Base-by-base conservation (phyloP, 2,888 invertebrate species). In the Abrostola tripartita region DNA sequence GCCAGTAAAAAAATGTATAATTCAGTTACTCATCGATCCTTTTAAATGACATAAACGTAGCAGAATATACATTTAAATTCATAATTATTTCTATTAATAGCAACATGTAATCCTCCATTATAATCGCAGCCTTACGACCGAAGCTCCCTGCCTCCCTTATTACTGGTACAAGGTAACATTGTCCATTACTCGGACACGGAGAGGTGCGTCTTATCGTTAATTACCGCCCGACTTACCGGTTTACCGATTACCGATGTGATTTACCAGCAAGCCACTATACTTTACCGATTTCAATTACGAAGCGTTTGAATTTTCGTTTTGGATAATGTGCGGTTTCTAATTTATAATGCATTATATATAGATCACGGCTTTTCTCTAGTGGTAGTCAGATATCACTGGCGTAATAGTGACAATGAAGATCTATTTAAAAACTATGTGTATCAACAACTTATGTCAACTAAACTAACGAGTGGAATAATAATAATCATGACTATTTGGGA, bases 161-260 rank as follows among this genome's bases (percentile, higher is more conserved):
- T 83, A 81, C 81, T 68, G 79, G 73, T 76, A 76, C 81, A 78
- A 61, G 71, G 71, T 76, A 81, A 72, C 78, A 80, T 85, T 85
- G 88, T 88, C 85, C 87, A 87, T 89, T 89, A 88, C 85, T 74
- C 80, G 76, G 84, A 86, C 88, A 86, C 84, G 85, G 84, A 74
- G 76, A 88, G 88, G 89, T 86, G 90, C 86, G 88, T 85, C 89
- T 91, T 92, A 90, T 91, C 91, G 85, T 88, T 92, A 92, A 92
- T 92, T 92, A 91, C 89, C 86, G 87, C 75, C 81, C 75, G 78
- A 77, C 68, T 85, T 84, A 84, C 89, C 86, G 89, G 84, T 87
- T 78, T 82, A 84, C 86, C 88, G 89, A 89, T 90, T 86, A 85
- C 89, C 78, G 57, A 44, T 67, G 91, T 90, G 91, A 91, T 88